These are phyloP conservation scores for Cyclophora punctaria DNA, from an alignment of 2,888 invertebrate species.

Conservation along the genomic window DNA sequence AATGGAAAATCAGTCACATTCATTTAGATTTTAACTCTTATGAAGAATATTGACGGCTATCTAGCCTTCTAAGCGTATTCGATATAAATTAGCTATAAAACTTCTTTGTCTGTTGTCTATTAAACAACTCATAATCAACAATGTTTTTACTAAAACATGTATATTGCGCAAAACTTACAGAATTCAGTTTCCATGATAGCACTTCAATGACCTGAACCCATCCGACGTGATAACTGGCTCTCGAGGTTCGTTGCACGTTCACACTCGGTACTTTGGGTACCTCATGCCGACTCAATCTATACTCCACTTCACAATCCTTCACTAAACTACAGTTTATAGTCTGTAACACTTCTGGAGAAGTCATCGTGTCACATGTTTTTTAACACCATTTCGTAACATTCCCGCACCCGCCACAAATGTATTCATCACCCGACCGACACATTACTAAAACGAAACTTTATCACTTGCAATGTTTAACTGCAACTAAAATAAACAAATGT, in stretches of 20 bases:
- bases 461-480: slow-evolving; percentile 8
- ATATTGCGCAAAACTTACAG: slow-evolving; percentile 35
- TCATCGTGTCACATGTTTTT: neutral
- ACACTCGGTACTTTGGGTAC: slow-evolving; percentile 4
- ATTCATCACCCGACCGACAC: neutral
- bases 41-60: too few relatives aligned
- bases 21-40: too few relatives aligned
- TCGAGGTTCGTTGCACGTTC: slow-evolving; percentile 16
- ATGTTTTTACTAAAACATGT: slow-evolving; percentile 3
- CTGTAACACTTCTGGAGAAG: slow-evolving; percentile 3
- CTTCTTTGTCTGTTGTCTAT: too few relatives aligned
- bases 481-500: slow-evolving; percentile 24
- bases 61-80: too few relatives aligned
- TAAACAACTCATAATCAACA: too few relatives aligned
- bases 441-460: slow-evolving; percentile 7
- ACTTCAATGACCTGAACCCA: slow-evolving; percentile 62
- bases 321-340: slow-evolving; percentile 18
- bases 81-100: too few relatives aligned
- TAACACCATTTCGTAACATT: too few relatives aligned
- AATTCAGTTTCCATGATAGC: slow-evolving; percentile 43
- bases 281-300: slow-evolving; percentile 4
- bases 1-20: too few relatives aligned
- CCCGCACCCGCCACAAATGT: too few relatives aligned
- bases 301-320: slow-evolving; percentile 15
- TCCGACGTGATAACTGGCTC: slow-evolving; percentile 38